phyloP scores from a whole-genome alignment of 2,888 invertebrate genomes.

The Xestia ashworthii region DNA sequence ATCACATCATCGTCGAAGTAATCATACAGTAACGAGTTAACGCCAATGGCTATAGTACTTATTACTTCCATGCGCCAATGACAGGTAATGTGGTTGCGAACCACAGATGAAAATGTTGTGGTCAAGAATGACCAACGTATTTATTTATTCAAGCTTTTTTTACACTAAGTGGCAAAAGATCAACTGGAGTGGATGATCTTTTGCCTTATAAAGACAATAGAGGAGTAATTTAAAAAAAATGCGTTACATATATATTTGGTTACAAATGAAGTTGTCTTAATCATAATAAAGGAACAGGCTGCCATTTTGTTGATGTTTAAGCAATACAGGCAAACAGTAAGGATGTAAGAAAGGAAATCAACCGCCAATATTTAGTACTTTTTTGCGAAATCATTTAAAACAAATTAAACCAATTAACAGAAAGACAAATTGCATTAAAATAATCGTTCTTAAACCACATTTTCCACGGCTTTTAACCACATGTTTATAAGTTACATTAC shows the following conservation, averaged over 20 bases:
- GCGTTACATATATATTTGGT: not conserved
- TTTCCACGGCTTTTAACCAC: constrained; percentile 27
- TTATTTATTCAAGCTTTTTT: constrained; percentile 7
- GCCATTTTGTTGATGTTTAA: not conserved
- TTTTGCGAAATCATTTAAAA: constrained; percentile 13
- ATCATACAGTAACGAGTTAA: constrained; percentile 23
- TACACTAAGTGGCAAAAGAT: not conserved
- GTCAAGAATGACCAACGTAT: constrained; percentile 7
- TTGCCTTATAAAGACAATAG: not conserved
- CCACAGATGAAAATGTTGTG: constrained; percentile 32
- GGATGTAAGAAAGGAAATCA: constrained; percentile 17
- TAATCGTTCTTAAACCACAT: constrained; percentile 27
- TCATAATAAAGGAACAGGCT: not conserved
- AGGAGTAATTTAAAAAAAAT: not conserved
- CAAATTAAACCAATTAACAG: constrained; percentile 5
- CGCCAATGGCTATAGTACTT: not conserved
- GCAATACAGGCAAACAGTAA: constrained; percentile 2
- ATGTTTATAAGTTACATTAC: constrained; percentile 40
- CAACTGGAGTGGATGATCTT: not conserved
- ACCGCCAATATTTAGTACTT: not conserved
- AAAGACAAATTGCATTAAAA: constrained; percentile 14
- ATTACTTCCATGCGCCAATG: constrained; percentile 18
- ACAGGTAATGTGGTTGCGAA: constrained; percentile 32
- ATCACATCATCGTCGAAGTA: constrained; percentile 28
- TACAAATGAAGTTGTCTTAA: not conserved